Conservation (phyloP, 2,113 vertebrate species). For the Calyptomena viridis region DNA sequence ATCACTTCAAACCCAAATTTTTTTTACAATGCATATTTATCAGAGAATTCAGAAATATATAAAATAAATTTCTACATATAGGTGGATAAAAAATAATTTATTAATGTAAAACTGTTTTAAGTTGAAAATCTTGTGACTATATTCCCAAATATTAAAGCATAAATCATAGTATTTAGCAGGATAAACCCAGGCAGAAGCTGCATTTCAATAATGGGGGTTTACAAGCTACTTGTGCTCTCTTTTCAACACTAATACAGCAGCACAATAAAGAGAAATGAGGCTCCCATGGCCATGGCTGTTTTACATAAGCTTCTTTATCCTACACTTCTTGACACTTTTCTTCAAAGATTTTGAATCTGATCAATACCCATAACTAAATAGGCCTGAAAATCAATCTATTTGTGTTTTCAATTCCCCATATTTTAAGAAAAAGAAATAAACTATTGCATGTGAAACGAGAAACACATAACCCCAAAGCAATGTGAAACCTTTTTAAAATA, state of each 20-base stretch:
- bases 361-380: slow-evolving; percentile 64
- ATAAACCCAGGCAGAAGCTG: slow-evolving; percentile 61
- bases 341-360: slow-evolving; percentile 49
- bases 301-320: slow-evolving; percentile 29
- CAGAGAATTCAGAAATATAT: not conserved
- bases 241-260: slow-evolving; percentile 16
- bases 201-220: slow-evolving; percentile 67
- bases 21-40: not conserved
- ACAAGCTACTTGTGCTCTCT: slow-evolving; percentile 6
- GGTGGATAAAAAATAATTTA: slow-evolving; percentile 12
- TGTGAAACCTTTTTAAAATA: slow-evolving; percentile 2
- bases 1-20: not conserved
- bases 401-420: slow-evolving; percentile 4
- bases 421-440: slow-evolving; percentile 38
- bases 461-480: slow-evolving; percentile 23
- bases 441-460: slow-evolving; percentile 26
- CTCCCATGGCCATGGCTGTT: not conserved
- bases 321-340: slow-evolving; percentile 45
- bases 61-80: not conserved
- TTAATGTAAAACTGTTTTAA: slow-evolving; percentile 57
- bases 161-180: slow-evolving; percentile 64
- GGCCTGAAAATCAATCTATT: slow-evolving; percentile 69
- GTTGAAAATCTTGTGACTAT: slow-evolving; percentile 47
- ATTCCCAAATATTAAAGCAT: slow-evolving; percentile 67
- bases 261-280: slow-evolving; percentile 51